phyloP scores from a whole-genome alignment of 2,888 invertebrate genomes.

The Eristalis intricaria region DNA sequence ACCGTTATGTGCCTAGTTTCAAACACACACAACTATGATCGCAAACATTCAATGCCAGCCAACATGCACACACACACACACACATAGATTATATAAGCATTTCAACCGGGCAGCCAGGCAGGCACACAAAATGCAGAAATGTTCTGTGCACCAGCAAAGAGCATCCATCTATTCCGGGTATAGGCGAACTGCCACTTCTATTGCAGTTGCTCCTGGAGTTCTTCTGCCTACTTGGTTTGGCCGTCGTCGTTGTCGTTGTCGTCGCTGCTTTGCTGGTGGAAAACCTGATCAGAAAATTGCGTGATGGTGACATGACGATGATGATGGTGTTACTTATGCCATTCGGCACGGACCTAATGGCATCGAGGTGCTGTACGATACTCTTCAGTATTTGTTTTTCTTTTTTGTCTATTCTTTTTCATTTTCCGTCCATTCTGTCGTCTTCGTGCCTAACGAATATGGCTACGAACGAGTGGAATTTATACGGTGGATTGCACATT shows the following conservation, averaged over 20 bases:
- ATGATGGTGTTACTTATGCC: conserved; percentile 71
- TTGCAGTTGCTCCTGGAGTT: conserved; percentile 21
- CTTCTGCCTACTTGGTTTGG: conserved; percentile 30
- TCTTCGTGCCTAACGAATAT: conserved; percentile 69
- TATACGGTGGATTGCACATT: conserved; percentile 63
- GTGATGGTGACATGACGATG: conserved; percentile 71
- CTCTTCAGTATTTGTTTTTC: conserved; percentile 56
- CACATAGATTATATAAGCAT: conserved; percentile 33
- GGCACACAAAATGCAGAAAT: conserved; percentile 10
- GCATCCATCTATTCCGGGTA: conserved; percentile 49
- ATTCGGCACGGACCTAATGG: conserved; percentile 62
- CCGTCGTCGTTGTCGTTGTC: background rate
- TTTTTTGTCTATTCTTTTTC: background rate
- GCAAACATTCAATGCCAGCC: conserved; percentile 18
- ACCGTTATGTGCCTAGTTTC: conserved; percentile 69
- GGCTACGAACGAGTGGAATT: conserved; percentile 61
- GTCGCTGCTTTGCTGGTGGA: background rate
- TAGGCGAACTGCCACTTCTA: conserved; percentile 54
- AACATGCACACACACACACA: conserved; percentile 58
- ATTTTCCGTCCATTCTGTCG: conserved; percentile 22
- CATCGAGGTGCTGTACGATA: conserved; percentile 44
- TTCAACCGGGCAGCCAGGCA: background rate
- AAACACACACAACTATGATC: conserved; percentile 62
- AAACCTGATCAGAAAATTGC: conserved; percentile 71
- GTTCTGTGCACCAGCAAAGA: conserved; percentile 1